phyloP scores from a whole-genome alignment of 2,888 invertebrate genomes.

The Xestoiulus laeticollis region DNA sequence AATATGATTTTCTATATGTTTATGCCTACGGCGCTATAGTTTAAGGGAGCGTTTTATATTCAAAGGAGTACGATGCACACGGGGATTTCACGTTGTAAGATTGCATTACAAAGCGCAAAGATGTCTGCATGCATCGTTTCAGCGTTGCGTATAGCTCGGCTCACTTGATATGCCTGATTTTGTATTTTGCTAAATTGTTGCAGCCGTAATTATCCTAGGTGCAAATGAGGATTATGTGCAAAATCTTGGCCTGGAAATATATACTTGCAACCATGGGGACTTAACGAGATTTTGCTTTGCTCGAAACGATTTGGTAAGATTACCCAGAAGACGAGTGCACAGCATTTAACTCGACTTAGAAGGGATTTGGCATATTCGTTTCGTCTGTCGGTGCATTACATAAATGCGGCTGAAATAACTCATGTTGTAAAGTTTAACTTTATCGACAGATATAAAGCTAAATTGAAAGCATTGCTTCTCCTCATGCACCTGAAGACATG shows the following conservation, averaged over 20 bases:
- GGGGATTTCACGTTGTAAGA: background rate
- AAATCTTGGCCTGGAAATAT: background rate
- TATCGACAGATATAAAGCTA: too few relatives aligned
- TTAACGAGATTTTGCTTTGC: background rate
- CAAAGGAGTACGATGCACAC: background rate
- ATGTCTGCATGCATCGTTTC: background rate
- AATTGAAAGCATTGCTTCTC: too few relatives aligned
- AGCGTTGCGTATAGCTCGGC: background rate
- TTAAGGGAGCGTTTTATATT: conserved; percentile 15
- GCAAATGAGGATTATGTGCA: conserved; percentile 28
- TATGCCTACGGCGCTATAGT: background rate
- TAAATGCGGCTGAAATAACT: too few relatives aligned
- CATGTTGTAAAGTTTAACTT: too few relatives aligned
- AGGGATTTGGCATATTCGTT: background rate
- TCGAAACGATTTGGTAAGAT: background rate
- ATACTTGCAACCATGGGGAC: background rate
- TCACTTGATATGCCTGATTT: background rate
- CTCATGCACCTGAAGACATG: too few relatives aligned
- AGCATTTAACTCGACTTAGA: background rate
- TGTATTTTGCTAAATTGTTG: background rate
- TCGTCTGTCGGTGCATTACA: background rate
- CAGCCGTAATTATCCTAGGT: background rate
- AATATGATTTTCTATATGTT: conserved; percentile 23
- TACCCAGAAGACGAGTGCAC: background rate
- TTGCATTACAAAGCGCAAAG: background rate